Percentiles rank a stretch among this genome's conserved stretches.
These are phyloP conservation scores for Thinocorus orbignyianus DNA, from an alignment of 2,113 vertebrate species.

Conservation along the genomic window DNA sequence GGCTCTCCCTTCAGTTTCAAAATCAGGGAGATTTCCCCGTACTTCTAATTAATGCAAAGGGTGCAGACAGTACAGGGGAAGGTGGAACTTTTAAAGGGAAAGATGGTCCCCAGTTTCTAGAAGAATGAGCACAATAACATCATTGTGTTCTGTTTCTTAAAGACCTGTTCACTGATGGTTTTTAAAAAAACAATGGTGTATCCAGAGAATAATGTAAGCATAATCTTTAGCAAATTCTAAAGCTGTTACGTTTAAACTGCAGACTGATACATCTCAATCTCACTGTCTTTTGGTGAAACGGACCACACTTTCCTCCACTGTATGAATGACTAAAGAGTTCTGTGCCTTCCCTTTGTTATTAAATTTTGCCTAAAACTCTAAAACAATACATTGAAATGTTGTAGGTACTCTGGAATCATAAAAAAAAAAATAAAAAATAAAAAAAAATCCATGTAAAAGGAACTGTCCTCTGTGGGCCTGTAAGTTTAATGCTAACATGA, in stretches of 20 bases:
- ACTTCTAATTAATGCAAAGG: neutral
- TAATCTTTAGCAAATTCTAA: constrained; percentile 26
- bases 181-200: neutral
- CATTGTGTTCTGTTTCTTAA: neutral
- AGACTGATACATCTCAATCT: neutral
- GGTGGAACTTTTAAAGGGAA: neutral
- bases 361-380: neutral
- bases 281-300: neutral
- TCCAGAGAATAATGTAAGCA: neutral
- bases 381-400: neutral
- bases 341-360: neutral
- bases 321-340: neutral
- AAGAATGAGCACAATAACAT: neutral
- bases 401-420: neutral
- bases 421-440: neutral
- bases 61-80: neutral
- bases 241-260: neutral
- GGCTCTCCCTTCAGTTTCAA: neutral
- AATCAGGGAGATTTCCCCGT: neutral
- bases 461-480: neutral
- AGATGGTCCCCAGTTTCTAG: neutral
- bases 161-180: neutral
- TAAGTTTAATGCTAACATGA: neutral
- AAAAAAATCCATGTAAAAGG: neutral
- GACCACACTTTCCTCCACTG: neutral